phyloP scores from a whole-genome alignment of 2,113 vertebrate genomes.

The Hippolais icterina region DNA sequence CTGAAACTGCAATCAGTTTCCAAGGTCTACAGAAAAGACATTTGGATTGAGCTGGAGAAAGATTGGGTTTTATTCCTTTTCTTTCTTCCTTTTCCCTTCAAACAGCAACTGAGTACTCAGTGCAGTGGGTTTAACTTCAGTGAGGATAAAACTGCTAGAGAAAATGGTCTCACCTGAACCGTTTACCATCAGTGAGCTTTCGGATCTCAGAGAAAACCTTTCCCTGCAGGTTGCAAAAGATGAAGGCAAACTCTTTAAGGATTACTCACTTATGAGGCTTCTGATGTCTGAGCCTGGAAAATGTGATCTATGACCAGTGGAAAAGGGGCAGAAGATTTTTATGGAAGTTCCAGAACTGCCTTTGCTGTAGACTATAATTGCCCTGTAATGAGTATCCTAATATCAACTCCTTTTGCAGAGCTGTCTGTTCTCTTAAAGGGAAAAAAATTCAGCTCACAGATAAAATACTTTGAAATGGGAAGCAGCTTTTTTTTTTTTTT shows the following conservation, averaged over 20 bases:
- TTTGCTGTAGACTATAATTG: constrained; percentile 25
- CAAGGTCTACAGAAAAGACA: not conserved
- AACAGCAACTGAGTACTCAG: constrained; percentile 20
- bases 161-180: constrained; percentile 53
- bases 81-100: constrained; percentile 33
- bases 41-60: constrained; percentile 23
- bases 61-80: not conserved
- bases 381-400: not conserved
- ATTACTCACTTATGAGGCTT: constrained; percentile 44
- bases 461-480: not conserved
- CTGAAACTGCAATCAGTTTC: constrained; percentile 20
- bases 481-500: not conserved
- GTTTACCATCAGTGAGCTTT: constrained; percentile 49
- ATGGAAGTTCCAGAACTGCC: constrained; percentile 26
- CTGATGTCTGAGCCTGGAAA: constrained; percentile 54
- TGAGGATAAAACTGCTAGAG: constrained; percentile 54
- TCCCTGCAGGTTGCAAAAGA: constrained; percentile 59
- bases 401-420: not conserved
- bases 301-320: constrained; percentile 49
- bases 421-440: not conserved
- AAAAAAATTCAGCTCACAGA: not conserved
- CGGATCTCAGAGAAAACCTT: constrained; percentile 56
- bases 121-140: constrained; percentile 46
- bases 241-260: constrained; percentile 56
- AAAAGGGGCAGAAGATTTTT: constrained; percentile 46